Conservation (phyloP, 1,140 invertebrate species). For the Asobara japonica region DNA sequence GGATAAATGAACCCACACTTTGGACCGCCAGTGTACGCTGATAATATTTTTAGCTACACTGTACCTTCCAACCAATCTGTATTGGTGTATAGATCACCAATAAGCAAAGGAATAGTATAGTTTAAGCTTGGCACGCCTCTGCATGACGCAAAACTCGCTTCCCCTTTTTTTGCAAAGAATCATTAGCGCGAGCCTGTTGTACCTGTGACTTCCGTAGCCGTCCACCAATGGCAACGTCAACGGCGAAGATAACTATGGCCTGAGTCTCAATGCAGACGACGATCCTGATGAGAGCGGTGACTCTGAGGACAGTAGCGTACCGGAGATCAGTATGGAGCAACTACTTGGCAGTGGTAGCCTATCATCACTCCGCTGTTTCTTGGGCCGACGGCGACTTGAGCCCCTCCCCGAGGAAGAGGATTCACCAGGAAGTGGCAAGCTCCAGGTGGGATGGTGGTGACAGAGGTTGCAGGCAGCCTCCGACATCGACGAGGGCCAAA, state of each 20-base stretch:
- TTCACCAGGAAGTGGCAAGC: constrained; percentile 55
- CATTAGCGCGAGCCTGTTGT: constrained; percentile 60
- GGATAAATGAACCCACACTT: no score
- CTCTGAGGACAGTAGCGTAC: constrained; percentile 48
- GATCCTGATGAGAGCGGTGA: constrained; percentile 50
- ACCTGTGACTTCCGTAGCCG: constrained; percentile 62
- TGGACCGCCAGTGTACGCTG: no score
- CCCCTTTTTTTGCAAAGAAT: constrained; percentile 65
- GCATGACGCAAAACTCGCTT: constrained; percentile 61
- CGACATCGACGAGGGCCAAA: constrained; percentile 36
- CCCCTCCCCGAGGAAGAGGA: constrained; percentile 65
- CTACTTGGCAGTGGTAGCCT: constrained; percentile 50
- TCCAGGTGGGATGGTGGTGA: constrained; percentile 65
- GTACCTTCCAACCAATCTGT: constrained; percentile 25
- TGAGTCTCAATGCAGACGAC: constrained; percentile 52
- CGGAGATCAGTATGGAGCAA: constrained; percentile 64
- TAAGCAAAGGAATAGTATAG: not conserved
- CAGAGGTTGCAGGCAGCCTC: constrained; percentile 57
- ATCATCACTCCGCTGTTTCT: constrained; percentile 52
- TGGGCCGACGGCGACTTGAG: constrained; percentile 58
- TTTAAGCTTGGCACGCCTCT: constrained; percentile 64
- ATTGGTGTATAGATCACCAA: not conserved
- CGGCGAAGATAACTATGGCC: constrained; percentile 55
- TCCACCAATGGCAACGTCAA: constrained; percentile 48
- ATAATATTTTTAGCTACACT: no score